Evolutionary conservation across 2,888 invertebrate genomes (phyloP).

Genomic region (Psylliodes chrysocephalus): DNA sequence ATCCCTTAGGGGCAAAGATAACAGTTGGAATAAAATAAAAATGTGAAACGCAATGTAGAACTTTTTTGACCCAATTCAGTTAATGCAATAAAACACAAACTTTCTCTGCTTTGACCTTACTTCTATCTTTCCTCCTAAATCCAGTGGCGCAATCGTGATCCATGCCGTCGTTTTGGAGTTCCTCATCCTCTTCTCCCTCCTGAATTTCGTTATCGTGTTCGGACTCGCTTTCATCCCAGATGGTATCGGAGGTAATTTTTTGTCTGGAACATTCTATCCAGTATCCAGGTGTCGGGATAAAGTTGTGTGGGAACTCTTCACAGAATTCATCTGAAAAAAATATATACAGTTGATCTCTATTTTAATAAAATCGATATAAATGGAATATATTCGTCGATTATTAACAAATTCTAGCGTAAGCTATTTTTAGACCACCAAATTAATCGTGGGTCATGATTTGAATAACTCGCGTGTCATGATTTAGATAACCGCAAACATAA

Average conservation of each 20-base stretch:
- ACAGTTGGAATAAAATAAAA: too few species aligned
- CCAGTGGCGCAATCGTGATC: conserved; percentile 62
- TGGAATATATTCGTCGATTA: too few species aligned
- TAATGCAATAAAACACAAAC: too few species aligned
- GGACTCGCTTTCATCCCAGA: conserved; percentile 86
- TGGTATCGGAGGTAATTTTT: conserved; percentile 83
- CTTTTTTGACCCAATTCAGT: not conserved
- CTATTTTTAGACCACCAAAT: too few species aligned
- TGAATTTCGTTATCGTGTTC: conserved; percentile 76
- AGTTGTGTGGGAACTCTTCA: conserved; percentile 90
- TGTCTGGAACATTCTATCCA: conserved; percentile 97
- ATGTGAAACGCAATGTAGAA: too few species aligned
- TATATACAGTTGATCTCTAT: not conserved
- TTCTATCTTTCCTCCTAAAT: conserved; percentile 52
- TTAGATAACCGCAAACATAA: too few species aligned
- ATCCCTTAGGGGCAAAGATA: too few species aligned
- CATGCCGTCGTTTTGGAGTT: conserved; percentile 57
- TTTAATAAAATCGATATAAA: too few species aligned
- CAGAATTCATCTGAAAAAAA: conserved; percentile 84
- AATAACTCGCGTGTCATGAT: too few species aligned
- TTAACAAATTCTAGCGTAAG: too few species aligned
- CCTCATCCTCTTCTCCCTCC: conserved; percentile 62
- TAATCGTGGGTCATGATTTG: too few species aligned
- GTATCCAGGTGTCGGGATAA: conserved; percentile 91
- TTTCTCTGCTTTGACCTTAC: conserved; percentile 51